phyloP scores from a whole-genome alignment of 2,797 vertebrate genomes.

The Hapalemur alaotrensis region DNA sequence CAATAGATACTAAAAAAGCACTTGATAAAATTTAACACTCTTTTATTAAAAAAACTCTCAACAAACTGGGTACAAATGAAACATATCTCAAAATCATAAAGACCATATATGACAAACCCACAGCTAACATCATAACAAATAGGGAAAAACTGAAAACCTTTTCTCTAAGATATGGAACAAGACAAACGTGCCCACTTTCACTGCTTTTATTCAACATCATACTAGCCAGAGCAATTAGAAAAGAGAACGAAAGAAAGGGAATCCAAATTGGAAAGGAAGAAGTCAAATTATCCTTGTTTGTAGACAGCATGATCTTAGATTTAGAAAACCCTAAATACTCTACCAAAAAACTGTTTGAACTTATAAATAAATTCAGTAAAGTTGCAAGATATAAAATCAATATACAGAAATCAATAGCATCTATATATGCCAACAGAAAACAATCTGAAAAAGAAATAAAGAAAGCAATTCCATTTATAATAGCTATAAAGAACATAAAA shows the following conservation, averaged over 20 bases:
- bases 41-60: background rate
- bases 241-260: background rate
- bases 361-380: background rate
- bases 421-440: background rate
- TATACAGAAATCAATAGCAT: background rate
- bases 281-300: background rate
- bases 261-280: background rate
- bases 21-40: background rate
- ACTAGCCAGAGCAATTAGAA: background rate
- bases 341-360: background rate
- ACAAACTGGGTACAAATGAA: background rate
- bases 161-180: background rate
- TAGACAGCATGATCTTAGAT: background rate
- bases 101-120: background rate
- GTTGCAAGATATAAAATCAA: background rate
- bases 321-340: background rate
- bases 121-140: background rate
- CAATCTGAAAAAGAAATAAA: background rate
- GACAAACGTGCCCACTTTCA: background rate
- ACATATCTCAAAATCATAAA: background rate
- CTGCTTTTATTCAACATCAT: background rate
- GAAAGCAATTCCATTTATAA: background rate
- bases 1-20: background rate
- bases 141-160: background rate
- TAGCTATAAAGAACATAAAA: background rate